phyloP scores from a whole-genome alignment of 2,888 invertebrate species.

The Dascillus cervinus region DNA sequence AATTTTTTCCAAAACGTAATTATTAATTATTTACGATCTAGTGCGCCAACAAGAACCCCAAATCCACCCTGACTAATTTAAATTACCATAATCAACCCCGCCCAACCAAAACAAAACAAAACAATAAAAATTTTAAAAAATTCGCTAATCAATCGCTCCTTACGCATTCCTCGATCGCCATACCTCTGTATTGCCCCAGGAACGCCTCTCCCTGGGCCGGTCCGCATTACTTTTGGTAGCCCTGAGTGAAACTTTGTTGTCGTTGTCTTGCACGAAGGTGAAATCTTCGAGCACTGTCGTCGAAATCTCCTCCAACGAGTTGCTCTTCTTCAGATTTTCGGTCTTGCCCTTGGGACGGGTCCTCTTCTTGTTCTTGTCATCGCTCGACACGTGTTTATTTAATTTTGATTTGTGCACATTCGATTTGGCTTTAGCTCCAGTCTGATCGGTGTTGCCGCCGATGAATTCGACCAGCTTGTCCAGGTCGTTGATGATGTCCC shows the following conservation, averaged over 20 bases:
- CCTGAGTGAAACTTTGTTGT: constrained; percentile 25
- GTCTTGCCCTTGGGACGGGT: constrained; percentile 34
- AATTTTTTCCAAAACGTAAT: too few relatives aligned
- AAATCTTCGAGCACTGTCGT: constrained; percentile 67
- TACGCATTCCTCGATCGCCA: too few relatives aligned
- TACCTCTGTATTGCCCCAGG: constrained; percentile 35
- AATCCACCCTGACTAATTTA: too few relatives aligned
- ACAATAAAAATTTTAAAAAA: not conserved
- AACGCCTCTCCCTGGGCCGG: constrained; percentile 31
- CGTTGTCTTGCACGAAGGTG: constrained; percentile 16
- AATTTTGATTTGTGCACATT: constrained; percentile 16
- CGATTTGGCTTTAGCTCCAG: constrained; percentile 34
- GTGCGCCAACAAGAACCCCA: too few relatives aligned
- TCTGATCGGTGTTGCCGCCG: constrained; percentile 52
- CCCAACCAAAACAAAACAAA: too few relatives aligned
- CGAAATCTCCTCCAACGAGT: constrained; percentile 75
- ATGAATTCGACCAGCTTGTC: constrained; percentile 72
- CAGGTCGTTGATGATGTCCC: constrained; percentile 60
- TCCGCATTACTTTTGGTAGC: constrained; percentile 30
- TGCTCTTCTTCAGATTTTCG: constrained; percentile 57
- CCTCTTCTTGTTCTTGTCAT: constrained; percentile 27
- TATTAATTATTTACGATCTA: too few relatives aligned
- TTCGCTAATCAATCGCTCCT: too few relatives aligned
- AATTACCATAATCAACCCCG: too few relatives aligned
- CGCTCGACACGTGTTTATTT: constrained; percentile 38